phyloP scores from a whole-genome alignment of 2,113 vertebrate species.

The Seriola aureovittata region DNA sequence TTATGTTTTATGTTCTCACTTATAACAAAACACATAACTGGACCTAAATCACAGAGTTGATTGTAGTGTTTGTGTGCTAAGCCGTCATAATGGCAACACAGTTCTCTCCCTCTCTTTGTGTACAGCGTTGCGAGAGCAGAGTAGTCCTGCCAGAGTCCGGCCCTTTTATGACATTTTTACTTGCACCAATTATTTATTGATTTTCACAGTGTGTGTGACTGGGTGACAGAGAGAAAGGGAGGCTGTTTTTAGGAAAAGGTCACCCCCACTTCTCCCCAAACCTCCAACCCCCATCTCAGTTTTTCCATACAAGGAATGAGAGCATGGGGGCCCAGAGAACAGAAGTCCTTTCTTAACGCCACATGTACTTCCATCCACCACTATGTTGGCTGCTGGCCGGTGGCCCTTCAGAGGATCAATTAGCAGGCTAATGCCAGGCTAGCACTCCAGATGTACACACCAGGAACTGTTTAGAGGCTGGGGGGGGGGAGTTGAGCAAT shows the following conservation, averaged over 20 bases:
- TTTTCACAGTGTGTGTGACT: constrained; percentile 39
- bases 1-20: constrained; percentile 1
- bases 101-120: constrained; percentile 3
- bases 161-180: constrained; percentile 55
- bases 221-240: constrained; percentile 50
- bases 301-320: constrained; percentile 76
- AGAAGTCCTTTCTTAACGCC: constrained; percentile 82
- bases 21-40: not conserved
- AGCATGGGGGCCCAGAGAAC: constrained; percentile 74
- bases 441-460: constrained; percentile 65
- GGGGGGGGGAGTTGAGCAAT: constrained; percentile 21
- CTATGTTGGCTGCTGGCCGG: constrained; percentile 53
- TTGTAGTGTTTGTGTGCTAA: constrained; percentile 10
- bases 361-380: constrained; percentile 62
- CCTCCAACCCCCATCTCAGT: constrained; percentile 65
- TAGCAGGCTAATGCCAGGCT: constrained; percentile 56
- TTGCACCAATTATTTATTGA: constrained; percentile 68
- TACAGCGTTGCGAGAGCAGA: not conserved
- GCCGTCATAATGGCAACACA: not conserved
- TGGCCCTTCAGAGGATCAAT: constrained; percentile 73
- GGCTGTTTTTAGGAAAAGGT: constrained; percentile 68
- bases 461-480: constrained; percentile 65
- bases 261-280: constrained; percentile 21
- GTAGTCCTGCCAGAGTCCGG: constrained; percentile 13
- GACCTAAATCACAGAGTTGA: not conserved